Conservation (phyloP, 1,140 invertebrate species). For the Tribolium castaneum region DNA sequence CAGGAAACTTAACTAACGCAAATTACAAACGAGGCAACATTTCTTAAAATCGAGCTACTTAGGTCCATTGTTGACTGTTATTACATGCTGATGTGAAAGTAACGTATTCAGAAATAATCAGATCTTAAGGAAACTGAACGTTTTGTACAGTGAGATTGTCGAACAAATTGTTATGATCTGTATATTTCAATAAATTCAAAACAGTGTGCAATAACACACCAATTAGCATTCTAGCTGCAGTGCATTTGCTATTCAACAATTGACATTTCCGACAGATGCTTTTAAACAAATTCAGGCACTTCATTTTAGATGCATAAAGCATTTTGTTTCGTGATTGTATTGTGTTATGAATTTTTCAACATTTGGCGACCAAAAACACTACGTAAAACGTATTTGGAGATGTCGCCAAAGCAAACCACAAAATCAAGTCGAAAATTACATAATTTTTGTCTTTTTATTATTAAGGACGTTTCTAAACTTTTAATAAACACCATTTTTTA, state of each 20-base stretch:
- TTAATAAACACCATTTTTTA: no score
- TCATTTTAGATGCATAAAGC: no score
- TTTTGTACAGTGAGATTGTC: not conserved
- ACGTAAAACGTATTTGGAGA: no score
- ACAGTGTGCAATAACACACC: not conserved
- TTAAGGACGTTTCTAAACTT: no score
- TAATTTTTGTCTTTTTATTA: no score
- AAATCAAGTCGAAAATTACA: no score
- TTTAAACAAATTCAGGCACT: not conserved
- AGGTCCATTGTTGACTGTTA: not conserved
- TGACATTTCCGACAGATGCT: slow-evolving; percentile 24
- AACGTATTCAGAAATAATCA: not conserved
- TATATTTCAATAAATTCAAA: not conserved
- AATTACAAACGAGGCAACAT: no score
- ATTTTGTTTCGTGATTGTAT: no score
- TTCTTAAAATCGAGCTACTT: not conserved
- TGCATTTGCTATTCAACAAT: slow-evolving; percentile 6
- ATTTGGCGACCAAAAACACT: no score
- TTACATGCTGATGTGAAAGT: not conserved
- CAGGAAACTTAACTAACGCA: no score
- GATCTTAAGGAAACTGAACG: not conserved
- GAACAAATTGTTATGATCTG: not conserved
- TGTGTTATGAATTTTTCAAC: no score
- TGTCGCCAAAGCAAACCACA: no score
- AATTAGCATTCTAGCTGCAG: not conserved